Percentiles rank a stretch among this genome's conserved stretches.
Evolutionary conservation across 2,113 vertebrate genomes (phyloP).

Genomic region (Chinchilla lanigera): DNA sequence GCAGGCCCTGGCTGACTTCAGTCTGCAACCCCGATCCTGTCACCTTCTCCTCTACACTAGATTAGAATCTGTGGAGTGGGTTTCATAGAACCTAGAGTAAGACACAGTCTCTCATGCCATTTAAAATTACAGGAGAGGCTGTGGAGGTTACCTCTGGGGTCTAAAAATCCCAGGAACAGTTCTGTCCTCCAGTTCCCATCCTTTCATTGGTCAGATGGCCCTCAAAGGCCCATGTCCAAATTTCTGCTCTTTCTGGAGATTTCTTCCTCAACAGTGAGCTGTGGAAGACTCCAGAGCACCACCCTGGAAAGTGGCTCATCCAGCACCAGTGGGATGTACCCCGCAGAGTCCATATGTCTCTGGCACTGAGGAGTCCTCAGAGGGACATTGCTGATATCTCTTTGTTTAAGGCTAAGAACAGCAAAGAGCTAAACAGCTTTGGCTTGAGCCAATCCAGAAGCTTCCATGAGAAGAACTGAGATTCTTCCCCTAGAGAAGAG

Average conservation of each 20-base stretch:
- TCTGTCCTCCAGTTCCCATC: background rate
- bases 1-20: background rate
- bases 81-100: background rate
- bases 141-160: slow-evolving; percentile 25
- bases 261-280: background rate
- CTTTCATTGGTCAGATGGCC: background rate
- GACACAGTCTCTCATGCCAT: background rate
- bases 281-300: background rate
- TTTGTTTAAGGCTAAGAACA: too few species aligned
- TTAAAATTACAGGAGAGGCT: background rate
- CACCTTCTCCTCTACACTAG: background rate
- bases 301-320: slow-evolving; percentile 49
- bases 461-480: too few species aligned
- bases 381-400: background rate
- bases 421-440: too few species aligned
- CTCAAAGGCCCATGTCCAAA: background rate
- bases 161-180: background rate
- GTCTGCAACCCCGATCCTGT: background rate
- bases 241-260: background rate
- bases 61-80: background rate
- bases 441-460: too few species aligned
- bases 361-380: background rate
- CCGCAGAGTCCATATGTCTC: background rate
- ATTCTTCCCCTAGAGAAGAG: background rate
- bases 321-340: background rate